Percentiles rank a stretch among this genome's conserved stretches.
Evolutionary conservation across 2,888 invertebrate species (phyloP).

Genomic region (Mythimna vitellina): DNA sequence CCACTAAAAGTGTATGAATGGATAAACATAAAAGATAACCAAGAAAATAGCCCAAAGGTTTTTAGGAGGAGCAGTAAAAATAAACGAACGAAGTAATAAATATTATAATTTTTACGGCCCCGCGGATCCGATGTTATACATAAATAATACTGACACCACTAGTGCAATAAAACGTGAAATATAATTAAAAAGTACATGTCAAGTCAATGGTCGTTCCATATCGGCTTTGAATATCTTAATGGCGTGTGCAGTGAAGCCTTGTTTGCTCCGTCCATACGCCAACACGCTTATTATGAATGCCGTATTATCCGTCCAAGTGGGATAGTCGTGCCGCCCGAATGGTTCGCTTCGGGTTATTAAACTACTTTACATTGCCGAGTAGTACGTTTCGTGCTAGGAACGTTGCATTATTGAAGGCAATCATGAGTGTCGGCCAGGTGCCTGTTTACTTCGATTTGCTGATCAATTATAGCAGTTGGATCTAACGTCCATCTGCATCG

Average conservation of each 20-base stretch:
- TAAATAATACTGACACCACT: conserved; percentile 66
- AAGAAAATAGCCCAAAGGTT: conserved; percentile 45
- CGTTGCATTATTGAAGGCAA: conserved; percentile 86
- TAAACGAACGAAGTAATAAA: conserved; percentile 65
- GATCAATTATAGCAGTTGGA: conserved; percentile 82
- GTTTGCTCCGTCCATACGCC: conserved; percentile 77
- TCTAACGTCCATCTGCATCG: conserved; percentile 63
- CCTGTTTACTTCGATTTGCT: conserved; percentile 83
- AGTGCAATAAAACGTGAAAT: conserved; percentile 64
- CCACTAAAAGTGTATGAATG: conserved; percentile 64
- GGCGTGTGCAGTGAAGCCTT: conserved; percentile 82
- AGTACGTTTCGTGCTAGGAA: conserved; percentile 79
- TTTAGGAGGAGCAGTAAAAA: conserved; percentile 51
- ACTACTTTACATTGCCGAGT: conserved; percentile 65
- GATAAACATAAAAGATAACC: conserved; percentile 66
- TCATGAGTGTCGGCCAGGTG: conserved; percentile 82
- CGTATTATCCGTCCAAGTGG: conserved; percentile 67
- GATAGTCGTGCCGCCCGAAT: conserved; percentile 57
- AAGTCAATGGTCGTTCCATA: conserved; percentile 73
- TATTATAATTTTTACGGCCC: conserved; percentile 67
- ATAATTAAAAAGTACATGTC: conserved; percentile 77
- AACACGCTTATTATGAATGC: conserved; percentile 76
- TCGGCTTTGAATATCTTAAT: conserved; percentile 83
- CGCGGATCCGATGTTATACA: conserved; percentile 48
- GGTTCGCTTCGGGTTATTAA: conserved; percentile 47